Percentiles rank a stretch among this genome's conserved stretches.
phyloP scores from a whole-genome alignment of 2,888 invertebrate species.

The Isotomurus palustris region DNA sequence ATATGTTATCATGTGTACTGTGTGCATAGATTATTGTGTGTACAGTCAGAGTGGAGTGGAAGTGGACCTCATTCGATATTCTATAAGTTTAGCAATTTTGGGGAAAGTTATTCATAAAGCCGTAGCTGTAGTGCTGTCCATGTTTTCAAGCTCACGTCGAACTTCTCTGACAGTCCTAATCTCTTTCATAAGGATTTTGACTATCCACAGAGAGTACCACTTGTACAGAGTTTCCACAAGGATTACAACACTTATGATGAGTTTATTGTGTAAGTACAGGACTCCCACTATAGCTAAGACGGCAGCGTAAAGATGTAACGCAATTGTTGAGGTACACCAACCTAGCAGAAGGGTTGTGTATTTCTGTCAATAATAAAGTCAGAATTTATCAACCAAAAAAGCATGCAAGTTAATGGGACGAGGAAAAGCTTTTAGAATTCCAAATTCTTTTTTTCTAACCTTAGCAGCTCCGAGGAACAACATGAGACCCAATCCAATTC shows the following conservation, averaged over 20 bases:
- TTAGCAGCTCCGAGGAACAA: constrained; percentile 6
- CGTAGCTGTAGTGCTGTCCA: no score
- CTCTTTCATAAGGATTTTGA: constrained; percentile 35
- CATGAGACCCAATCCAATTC: constrained; percentile 1
- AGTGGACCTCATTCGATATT: no score
- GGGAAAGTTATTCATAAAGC: no score
- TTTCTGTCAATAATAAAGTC: constrained; percentile 12
- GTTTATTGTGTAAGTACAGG: constrained; percentile 13
- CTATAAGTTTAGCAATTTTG: no score
- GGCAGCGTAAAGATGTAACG: no score
- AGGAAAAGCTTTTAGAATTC: no score
- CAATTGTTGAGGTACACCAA: constrained; percentile 23
- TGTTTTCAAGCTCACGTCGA: constrained; percentile 25
- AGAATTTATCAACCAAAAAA: neutral
- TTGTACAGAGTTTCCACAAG: constrained; percentile 20
- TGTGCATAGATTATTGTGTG: no score
- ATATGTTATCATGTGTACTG: no score
- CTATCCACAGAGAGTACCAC: constrained; percentile 38
- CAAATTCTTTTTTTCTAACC: no score
- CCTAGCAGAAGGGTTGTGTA: constrained; percentile 19
- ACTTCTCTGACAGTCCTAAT: constrained; percentile 24
- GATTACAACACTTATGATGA: constrained; percentile 8
- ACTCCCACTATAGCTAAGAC: constrained; percentile 9
- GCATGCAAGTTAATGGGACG: neutral
- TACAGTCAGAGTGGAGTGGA: no score